A percentile compares a stretch with the other conserved stretches of the same genome.
These are phyloP conservation scores for Gallinago stenura DNA, from an alignment of 2,797 vertebrate species.

Conservation along the genomic window DNA sequence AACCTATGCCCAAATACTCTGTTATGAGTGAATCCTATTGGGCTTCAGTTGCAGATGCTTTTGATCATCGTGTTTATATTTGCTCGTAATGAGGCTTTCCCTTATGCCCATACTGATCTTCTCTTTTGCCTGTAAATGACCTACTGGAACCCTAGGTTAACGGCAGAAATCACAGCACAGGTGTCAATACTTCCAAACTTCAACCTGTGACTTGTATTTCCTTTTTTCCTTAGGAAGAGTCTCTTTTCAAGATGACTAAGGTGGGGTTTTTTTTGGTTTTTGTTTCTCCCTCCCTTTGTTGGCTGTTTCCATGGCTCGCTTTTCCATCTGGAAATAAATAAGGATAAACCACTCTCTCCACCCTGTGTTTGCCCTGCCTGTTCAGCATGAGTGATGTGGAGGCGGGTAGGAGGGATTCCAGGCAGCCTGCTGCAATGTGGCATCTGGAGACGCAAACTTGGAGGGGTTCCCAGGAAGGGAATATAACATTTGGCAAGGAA, in stretches of 20 bases:
- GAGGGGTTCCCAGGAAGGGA: conserved; percentile 65
- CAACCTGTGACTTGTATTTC: background rate
- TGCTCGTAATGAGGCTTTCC: background rate
- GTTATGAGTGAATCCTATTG: background rate
- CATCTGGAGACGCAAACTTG: conserved; percentile 70
- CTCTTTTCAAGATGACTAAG: background rate
- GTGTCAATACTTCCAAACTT: background rate
- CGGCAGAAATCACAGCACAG: background rate
- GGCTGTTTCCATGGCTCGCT: background rate
- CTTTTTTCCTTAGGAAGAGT: background rate
- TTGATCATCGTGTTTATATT: background rate
- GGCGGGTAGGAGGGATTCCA: conserved; percentile 56
- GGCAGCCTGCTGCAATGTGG: conserved; percentile 55
- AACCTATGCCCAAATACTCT: background rate
- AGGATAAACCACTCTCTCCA: background rate
- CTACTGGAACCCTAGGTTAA: background rate
- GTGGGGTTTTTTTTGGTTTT: background rate
- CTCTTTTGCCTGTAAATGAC: background rate
- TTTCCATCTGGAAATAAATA: conserved; percentile 36
- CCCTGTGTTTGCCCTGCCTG: conserved; percentile 49
- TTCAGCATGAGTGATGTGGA: conserved; percentile 33
- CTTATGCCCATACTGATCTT: background rate
- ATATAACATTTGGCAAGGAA: conserved; percentile 55
- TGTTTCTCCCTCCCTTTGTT: background rate
- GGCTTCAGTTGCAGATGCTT: background rate